Base-by-base conservation (phyloP, 2,888 invertebrate genomes). In the Chrysolina haemoptera region DNA sequence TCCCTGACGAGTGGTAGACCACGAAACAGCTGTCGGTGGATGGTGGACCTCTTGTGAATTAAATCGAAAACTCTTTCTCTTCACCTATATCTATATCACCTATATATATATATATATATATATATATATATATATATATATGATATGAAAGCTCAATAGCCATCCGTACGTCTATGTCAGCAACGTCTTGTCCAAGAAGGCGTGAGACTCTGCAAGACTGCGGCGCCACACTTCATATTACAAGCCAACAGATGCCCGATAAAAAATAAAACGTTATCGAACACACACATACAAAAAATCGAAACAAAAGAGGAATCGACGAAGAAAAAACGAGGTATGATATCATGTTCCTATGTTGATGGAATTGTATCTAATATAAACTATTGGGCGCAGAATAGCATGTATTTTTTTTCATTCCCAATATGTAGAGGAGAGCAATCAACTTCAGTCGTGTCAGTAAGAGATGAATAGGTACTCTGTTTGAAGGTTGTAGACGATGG, bases 231-330 rank as follows among this genome's bases (percentile, higher is more conserved):
- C 59, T 59, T 27, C 59, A 59, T 59, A 16, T 59, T 59, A 59
- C 59, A 59, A 59, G 59, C 59, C 27, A 59, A 59, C 59, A 59
- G 59, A 59, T 59, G 59, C 35, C 59, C 59, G 59, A 59, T 59
- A 59, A 59, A 59, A 59, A 59, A 59, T 59, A 14, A 59, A 59
- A 59, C 59, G 27, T 59, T 59, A 59, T 59, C 59, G 59, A 59
- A 59, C 59, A 59, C 59, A 59, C 59, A 59, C 35, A 59, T 59
- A 35, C 27, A 59, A 59, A 59, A 59, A 59, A 59, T n/a, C n/a
- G 9, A 10, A 59, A 59, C 12, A 59, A 59, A 59, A 16, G 35
- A 35, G 35, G 59, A 35, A 59, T 9, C 59, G 11, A 59, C n/a
- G 14, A 35, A 35, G 14, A 35, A 59, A 59, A 59, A 59, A 59